Percentiles rank a stretch among this genome's conserved stretches.
These are phyloP conservation scores for Trididemnum nubilum DNA, from an alignment of 23 tunicate species.

Conservation along the genomic window DNA sequence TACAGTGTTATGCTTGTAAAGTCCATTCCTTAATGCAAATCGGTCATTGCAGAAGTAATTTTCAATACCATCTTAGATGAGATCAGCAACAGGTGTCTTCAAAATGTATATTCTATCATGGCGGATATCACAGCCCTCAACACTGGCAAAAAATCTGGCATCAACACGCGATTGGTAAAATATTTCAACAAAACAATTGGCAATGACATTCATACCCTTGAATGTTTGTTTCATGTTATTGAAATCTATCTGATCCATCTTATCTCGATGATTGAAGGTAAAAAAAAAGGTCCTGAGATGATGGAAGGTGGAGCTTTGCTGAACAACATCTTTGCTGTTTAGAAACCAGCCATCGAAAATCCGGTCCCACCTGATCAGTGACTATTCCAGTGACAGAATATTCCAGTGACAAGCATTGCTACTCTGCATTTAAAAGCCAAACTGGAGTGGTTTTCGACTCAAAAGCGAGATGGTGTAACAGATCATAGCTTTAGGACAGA, in stretches of 20 bases:
- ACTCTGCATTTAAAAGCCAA: constrained; percentile 9
- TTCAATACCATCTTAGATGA: constrained; percentile 3
- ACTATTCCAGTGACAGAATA: too few relatives aligned
- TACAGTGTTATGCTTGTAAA: constrained; percentile 1
- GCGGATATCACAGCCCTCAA: constrained; percentile 17
- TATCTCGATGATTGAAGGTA: constrained; percentile 10
- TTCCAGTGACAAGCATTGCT: not conserved
- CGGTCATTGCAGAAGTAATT: constrained; percentile 29
- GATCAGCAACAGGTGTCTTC: not conserved
- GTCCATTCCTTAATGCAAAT: not conserved
- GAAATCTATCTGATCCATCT: constrained; percentile 12
- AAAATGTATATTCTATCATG: not conserved
- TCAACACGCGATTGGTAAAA: constrained; percentile 11
- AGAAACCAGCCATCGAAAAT: not conserved
- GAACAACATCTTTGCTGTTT: constrained; percentile 6
- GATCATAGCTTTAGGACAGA: constrained; percentile 14
- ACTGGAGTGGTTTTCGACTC: not conserved
- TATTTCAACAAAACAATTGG: not conserved
- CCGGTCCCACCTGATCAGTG: not conserved
- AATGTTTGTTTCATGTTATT: constrained; percentile 4
- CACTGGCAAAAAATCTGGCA: constrained; percentile 14
- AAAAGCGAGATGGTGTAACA: constrained; percentile 1
- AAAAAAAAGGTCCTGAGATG: constrained; percentile 2
- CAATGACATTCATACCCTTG: constrained; percentile 12
- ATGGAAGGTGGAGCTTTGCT: constrained; percentile 27